Conservation (phyloP, 1,140 invertebrate species). For the Neuroterus valhalla region DNA sequence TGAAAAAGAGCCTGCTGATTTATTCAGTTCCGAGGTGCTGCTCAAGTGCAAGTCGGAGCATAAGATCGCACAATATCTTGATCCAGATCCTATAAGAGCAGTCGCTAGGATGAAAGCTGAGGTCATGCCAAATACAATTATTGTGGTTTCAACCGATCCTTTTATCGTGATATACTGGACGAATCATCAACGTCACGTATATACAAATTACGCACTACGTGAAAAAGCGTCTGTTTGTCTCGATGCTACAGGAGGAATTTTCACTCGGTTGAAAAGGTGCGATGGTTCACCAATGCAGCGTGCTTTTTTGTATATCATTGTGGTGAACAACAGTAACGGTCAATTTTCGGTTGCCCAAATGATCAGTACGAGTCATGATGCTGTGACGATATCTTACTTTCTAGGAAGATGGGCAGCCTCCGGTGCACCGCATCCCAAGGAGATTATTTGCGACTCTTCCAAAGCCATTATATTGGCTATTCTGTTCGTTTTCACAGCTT, state of each 20-base stretch:
- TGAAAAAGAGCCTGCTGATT: constrained; percentile 23
- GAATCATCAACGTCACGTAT: constrained; percentile 33
- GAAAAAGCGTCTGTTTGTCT: too few species aligned
- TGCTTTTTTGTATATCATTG: neutral
- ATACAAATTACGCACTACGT: constrained; percentile 23
- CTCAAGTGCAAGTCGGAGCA: constrained; percentile 28
- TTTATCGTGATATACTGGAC: constrained; percentile 35
- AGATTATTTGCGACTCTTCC: constrained; percentile 22
- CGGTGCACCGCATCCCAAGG: constrained; percentile 31
- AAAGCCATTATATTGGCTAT: neutral
- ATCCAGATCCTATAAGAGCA: constrained; percentile 16
- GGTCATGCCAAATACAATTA: constrained; percentile 27
- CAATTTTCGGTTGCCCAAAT: constrained; percentile 43
- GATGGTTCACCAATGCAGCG: neutral
- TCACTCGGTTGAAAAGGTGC: neutral
- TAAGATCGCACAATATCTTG: neutral
- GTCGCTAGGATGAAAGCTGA: constrained; percentile 27
- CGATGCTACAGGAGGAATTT: neutral
- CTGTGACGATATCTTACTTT: constrained; percentile 39
- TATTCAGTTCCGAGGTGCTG: constrained; percentile 15
- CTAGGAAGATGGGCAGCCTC: constrained; percentile 36
- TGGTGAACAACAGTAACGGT: neutral
- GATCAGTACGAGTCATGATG: constrained; percentile 45
- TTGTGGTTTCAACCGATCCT: neutral
- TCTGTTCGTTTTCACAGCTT: constrained; percentile 21